These are phyloP conservation scores for Cerceris rybyensis DNA, from an alignment of 2,888 invertebrate genomes.

Conservation along the genomic window DNA sequence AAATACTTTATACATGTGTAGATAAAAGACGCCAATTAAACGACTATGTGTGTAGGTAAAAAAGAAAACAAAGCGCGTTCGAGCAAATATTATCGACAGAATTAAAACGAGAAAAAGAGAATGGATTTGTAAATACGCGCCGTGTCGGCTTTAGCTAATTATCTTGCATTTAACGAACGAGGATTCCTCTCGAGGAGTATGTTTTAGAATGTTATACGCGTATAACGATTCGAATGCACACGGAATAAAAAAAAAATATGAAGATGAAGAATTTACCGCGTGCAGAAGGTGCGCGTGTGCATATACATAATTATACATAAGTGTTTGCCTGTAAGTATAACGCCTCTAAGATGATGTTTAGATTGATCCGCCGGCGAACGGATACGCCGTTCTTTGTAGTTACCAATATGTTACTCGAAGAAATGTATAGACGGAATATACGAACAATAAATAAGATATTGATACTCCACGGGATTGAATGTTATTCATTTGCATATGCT, in stretches of 20 bases:
- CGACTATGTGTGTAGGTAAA: slow-evolving; percentile 65
- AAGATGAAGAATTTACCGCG: not conserved
- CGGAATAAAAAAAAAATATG: not conserved
- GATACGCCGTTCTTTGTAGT: slow-evolving; percentile 62
- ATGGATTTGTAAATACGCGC: slow-evolving; percentile 58
- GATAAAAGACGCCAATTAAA: slow-evolving; percentile 43
- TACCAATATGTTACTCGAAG: slow-evolving; percentile 67
- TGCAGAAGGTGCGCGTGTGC: slow-evolving; percentile 7
- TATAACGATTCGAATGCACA: slow-evolving; percentile 2
- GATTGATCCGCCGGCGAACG: slow-evolving; percentile 50
- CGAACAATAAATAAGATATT: slow-evolving; percentile 68
- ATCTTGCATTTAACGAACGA: slow-evolving; percentile 50
- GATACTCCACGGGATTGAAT: slow-evolving; percentile 57
- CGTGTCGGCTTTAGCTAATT: slow-evolving; percentile 51
- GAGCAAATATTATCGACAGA: slow-evolving; percentile 23
- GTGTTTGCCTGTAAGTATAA: slow-evolving; percentile 65
- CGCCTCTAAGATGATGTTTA: slow-evolving; percentile 59
- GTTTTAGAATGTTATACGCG: not conserved
- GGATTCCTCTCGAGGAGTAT: not conserved
- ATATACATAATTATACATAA: slow-evolving; percentile 53
- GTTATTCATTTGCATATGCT: not conserved
- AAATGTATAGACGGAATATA: slow-evolving; percentile 68
- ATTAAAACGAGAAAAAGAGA: not conserved
- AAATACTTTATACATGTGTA: slow-evolving; percentile 49
- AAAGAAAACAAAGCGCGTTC: slow-evolving; percentile 42